These are phyloP conservation scores for Megamerina dolium DNA, from an alignment of 2,888 invertebrate genomes.

Conservation along the genomic window DNA sequence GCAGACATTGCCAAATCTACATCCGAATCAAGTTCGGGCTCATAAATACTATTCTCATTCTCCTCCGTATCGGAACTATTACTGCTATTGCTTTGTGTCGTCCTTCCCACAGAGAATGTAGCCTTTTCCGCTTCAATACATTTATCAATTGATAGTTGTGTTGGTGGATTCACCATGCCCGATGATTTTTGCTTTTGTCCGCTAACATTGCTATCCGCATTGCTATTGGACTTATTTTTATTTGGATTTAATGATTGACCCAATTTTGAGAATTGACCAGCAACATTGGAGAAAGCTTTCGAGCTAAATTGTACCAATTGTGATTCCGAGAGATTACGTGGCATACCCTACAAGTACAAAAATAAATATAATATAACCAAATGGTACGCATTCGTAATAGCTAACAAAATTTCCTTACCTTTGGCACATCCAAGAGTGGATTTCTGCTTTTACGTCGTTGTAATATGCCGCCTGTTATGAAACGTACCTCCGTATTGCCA, in stretches of 20 bases:
- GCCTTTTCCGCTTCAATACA: constrained; percentile 39
- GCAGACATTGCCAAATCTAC: constrained; percentile 31
- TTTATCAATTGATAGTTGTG: constrained; percentile 28
- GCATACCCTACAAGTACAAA: constrained; percentile 38
- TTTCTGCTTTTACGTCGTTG: constrained; percentile 62
- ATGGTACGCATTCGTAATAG: no score
- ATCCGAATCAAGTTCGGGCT: constrained; percentile 42
- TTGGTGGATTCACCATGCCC: constrained; percentile 48
- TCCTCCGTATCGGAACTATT: constrained; percentile 60
- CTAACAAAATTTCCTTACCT: constrained; percentile 19
- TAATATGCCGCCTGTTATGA: constrained; percentile 62
- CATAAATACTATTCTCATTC: constrained; percentile 59
- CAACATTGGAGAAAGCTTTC: constrained; percentile 79
- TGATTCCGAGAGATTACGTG: constrained; percentile 83
- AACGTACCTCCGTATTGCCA: constrained; percentile 59
- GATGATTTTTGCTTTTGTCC: constrained; percentile 28
- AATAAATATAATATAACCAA: background rate
- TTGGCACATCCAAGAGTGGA: constrained; percentile 42
- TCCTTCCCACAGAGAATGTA: constrained; percentile 36
- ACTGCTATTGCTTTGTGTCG: constrained; percentile 31
- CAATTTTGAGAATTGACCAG: constrained; percentile 80
- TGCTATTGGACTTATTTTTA: constrained; percentile 42
- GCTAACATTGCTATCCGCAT: constrained; percentile 9
- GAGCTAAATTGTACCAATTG: constrained; percentile 76
- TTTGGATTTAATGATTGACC: constrained; percentile 53